Percentiles rank a stretch among this genome's conserved stretches.
Evolutionary conservation across 1,140 invertebrate genomes (phyloP).

Genomic region (Trichogramma pretiosum): DNA sequence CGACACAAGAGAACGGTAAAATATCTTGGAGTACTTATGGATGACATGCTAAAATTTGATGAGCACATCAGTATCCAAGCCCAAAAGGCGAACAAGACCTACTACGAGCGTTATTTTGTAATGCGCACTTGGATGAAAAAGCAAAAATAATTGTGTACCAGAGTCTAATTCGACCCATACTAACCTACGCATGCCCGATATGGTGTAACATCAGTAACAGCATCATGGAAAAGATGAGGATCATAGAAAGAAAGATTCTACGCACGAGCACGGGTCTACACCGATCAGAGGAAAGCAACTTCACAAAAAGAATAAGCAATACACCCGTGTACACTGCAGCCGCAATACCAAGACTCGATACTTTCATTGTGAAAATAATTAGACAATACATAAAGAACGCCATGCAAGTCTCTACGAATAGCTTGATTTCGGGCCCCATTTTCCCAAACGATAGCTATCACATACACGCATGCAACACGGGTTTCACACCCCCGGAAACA

Average conservation of each 20-base stretch:
- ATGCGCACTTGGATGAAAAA: neutral
- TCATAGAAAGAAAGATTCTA: neutral
- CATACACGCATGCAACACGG: too few species aligned
- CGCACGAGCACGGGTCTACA: neutral
- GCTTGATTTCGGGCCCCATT: neutral
- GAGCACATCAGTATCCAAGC: conserved; percentile 7
- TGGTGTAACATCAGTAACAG: conserved; percentile 5
- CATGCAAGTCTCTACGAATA: conserved; percentile 7
- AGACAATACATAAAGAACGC: too few species aligned
- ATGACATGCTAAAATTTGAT: conserved; percentile 2
- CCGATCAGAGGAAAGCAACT: neutral
- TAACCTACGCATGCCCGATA: conserved; percentile 4
- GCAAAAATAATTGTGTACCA: neutral
- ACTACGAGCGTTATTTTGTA: neutral
- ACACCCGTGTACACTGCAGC: neutral
- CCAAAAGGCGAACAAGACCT: conserved; percentile 9
- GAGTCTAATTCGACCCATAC: neutral
- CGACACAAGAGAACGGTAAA: too few species aligned
- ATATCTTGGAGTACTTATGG: conserved; percentile 5
- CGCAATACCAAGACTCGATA: conserved; percentile 3
- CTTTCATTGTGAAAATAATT: conserved; percentile 2
- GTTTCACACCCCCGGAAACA: too few species aligned
- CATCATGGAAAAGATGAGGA: conserved; percentile 4
- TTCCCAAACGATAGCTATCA: conserved; percentile 4
- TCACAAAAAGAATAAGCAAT: neutral